A percentile compares a stretch with the other conserved stretches of the same genome.
Evolutionary conservation across 2,888 invertebrate genomes (phyloP).

Genomic region (Chalcosyrphus nemorum): DNA sequence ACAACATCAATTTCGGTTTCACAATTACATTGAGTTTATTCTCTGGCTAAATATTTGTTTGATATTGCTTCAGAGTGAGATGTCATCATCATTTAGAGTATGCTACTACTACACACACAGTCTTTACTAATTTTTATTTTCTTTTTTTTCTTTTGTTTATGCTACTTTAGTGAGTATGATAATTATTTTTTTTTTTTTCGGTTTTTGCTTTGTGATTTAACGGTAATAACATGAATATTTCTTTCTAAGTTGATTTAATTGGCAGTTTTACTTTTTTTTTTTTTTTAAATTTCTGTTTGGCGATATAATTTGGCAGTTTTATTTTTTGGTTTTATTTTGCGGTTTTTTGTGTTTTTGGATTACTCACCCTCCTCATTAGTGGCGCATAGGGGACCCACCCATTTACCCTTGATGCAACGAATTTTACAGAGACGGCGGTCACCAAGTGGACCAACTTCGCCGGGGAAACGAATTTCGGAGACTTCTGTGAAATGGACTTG

Average conservation of each 20-base stretch:
- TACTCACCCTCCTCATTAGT: slow-evolving; percentile 87
- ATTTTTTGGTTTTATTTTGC: slow-evolving; percentile 44
- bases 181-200: slow-evolving; percentile 23
- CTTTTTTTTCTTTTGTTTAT: too few relatives aligned
- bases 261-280: slow-evolving; percentile 43
- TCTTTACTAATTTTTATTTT: too few relatives aligned
- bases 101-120: slow-evolving; percentile 62
- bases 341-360: slow-evolving; percentile 59
- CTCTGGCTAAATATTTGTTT: slow-evolving; percentile 61
- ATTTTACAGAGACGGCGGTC: slow-evolving; percentile 91
- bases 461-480: slow-evolving; percentile 85
- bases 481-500: slow-evolving; percentile 81
- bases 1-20: slow-evolving; percentile 71
- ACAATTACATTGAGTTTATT: slow-evolving; percentile 72
- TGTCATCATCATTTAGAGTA: slow-evolving; percentile 32
- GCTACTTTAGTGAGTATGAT: slow-evolving; percentile 45
- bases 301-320: slow-evolving; percentile 61
- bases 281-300: slow-evolving; percentile 58
- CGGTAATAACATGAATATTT: slow-evolving; percentile 67
- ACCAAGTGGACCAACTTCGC: slow-evolving; percentile 88
- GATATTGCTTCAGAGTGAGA: slow-evolving; percentile 45
- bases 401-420: slow-evolving; percentile 91
- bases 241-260: slow-evolving; percentile 37
- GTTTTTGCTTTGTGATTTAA: slow-evolving; percentile 44
- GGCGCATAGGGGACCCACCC: slow-evolving; percentile 92